Conservation (phyloP, 2,888 invertebrate genomes). For the Mythimna impura region DNA sequence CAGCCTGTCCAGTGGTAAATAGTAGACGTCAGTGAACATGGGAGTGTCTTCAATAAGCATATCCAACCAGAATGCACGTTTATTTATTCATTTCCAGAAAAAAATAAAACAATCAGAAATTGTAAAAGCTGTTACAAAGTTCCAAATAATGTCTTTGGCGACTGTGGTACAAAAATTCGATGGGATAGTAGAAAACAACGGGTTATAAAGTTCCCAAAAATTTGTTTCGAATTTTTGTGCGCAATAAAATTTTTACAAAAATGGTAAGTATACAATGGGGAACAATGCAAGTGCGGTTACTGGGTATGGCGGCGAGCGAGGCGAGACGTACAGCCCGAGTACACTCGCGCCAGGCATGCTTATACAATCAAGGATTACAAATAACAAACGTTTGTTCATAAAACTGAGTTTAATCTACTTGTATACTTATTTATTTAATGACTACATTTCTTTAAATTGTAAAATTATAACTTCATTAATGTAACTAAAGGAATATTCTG, state of each 20-base stretch:
- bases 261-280: slow-evolving; percentile 50
- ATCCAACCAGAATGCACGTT: slow-evolving; percentile 78
- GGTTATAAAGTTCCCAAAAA: slow-evolving; percentile 62
- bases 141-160: slow-evolving; percentile 67
- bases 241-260: slow-evolving; percentile 52
- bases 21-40: too few relatives aligned
- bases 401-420: slow-evolving; percentile 78
- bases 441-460: slow-evolving; percentile 83
- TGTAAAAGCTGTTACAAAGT: slow-evolving; percentile 81
- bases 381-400: slow-evolving; percentile 81
- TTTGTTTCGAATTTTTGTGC: slow-evolving; percentile 65
- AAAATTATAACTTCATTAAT: slow-evolving; percentile 70
- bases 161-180: slow-evolving; percentile 68
- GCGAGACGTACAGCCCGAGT: neutral
- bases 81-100: slow-evolving; percentile 79
- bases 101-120: slow-evolving; percentile 80
- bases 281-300: slow-evolving; percentile 49
- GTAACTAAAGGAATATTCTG: slow-evolving; percentile 73
- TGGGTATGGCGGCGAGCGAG: slow-evolving; percentile 2
- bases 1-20: too few relatives aligned
- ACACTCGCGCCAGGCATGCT: slow-evolving; percentile 35
- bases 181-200: slow-evolving; percentile 49
- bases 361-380: slow-evolving; percentile 75
- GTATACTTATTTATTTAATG: slow-evolving; percentile 86
- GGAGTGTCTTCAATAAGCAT: slow-evolving; percentile 28